Evolutionary conservation across 2,888 invertebrate species (phyloP).

Genomic region (Ctenicera cuprea): DNA sequence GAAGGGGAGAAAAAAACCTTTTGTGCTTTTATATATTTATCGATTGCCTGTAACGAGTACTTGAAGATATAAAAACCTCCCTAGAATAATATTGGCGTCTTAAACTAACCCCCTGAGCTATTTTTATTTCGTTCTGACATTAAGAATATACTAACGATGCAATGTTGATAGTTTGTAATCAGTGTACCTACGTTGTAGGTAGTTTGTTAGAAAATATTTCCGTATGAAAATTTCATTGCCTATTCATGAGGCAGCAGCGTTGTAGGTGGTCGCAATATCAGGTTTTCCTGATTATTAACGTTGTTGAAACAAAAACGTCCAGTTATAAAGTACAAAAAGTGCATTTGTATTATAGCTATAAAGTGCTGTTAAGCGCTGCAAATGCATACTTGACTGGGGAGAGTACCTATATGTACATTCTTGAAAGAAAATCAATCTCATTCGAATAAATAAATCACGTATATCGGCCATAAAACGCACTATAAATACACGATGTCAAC

Average conservation of each 20-base stretch:
- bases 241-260: conserved; percentile 49
- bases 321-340: conserved; percentile 57
- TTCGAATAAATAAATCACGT: conserved; percentile 63
- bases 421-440: conserved; percentile 63
- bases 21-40: too few species aligned
- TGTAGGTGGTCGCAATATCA: conserved; percentile 58
- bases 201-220: conserved; percentile 38
- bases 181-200: conserved; percentile 1
- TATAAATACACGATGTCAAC: conserved; percentile 64
- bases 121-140: too few species aligned
- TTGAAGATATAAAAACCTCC: too few species aligned
- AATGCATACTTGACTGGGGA: conserved; percentile 54
- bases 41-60: too few species aligned
- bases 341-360: conserved; percentile 60
- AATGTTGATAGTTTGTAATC: conserved; percentile 11
- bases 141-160: too few species aligned
- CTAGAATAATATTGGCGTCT: too few species aligned
- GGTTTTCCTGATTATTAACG: conserved; percentile 54
- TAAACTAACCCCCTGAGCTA: too few species aligned
- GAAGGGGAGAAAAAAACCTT: too few species aligned
- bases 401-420: conserved; percentile 49
- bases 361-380: conserved; percentile 56
- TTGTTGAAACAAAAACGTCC: conserved; percentile 58
- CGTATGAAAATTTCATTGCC: conserved; percentile 49
- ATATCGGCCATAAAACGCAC: conserved; percentile 62